Conservation (phyloP, 2,888 invertebrate species). For the Fabriciana adippe region DNA sequence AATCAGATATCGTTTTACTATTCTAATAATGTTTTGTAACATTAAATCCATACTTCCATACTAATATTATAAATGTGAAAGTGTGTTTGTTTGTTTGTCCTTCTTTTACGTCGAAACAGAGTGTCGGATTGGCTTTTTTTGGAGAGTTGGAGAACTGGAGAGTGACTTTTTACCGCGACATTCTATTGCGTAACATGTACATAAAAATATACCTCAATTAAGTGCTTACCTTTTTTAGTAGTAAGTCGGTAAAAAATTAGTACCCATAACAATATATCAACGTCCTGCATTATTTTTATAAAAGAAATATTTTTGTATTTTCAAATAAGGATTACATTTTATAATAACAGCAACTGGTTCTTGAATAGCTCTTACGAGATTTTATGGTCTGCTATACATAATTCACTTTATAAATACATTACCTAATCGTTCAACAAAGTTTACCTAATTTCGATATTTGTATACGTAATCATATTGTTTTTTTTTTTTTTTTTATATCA, state of each 20-base stretch:
- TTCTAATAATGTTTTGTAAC: too few relatives aligned
- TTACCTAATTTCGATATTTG: constrained; percentile 14
- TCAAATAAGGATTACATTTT: constrained; percentile 11
- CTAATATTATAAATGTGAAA: too few relatives aligned
- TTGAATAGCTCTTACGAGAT: constrained; percentile 11
- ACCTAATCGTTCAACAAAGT: constrained; percentile 13
- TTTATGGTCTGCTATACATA: constrained; percentile 17
- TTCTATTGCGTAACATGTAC: too few relatives aligned
- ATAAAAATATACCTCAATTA: too few relatives aligned
- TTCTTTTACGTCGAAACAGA: too few relatives aligned
- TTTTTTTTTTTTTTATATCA: neutral
- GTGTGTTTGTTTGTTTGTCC: too few relatives aligned
- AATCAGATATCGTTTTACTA: too few relatives aligned
- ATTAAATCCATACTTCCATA: too few relatives aligned
- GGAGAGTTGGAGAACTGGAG: too few relatives aligned
- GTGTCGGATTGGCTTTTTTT: too few relatives aligned
- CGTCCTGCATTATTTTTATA: neutral
- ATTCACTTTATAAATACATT: constrained; percentile 16
- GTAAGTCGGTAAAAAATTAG: neutral
- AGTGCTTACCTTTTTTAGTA: too few relatives aligned
- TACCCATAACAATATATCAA: constrained; percentile 1
- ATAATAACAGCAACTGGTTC: constrained; percentile 6
- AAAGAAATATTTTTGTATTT: constrained; percentile 6
- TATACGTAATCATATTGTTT: constrained; percentile 7
- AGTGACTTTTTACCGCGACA: too few relatives aligned